A percentile compares a stretch with the other conserved stretches of the same genome.
These are phyloP conservation scores for Athrips mouffetella DNA, from an alignment of 2,888 invertebrate species.

Conservation along the genomic window DNA sequence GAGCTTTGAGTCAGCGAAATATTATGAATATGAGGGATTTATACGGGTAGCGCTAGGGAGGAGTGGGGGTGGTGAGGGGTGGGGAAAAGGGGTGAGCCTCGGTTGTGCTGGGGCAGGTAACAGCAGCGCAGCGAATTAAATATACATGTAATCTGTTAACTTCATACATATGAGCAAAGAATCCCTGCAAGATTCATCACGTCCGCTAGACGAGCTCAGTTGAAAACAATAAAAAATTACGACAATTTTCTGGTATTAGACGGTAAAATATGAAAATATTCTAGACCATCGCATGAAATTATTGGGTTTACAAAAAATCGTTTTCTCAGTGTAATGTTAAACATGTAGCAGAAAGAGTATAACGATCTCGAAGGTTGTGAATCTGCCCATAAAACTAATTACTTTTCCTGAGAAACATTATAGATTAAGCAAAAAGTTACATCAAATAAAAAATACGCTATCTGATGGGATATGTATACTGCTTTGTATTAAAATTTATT, in stretches of 20 bases:
- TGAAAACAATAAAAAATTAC: constrained; percentile 14
- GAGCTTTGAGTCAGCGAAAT: constrained; percentile 24
- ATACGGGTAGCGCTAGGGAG: constrained; percentile 29
- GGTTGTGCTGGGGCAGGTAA: constrained; percentile 19
- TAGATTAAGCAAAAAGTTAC: no score
- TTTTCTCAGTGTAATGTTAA: no score
- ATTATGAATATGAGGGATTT: constrained; percentile 42
- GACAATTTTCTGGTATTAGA: neutral
- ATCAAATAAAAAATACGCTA: no score
- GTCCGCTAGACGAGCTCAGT: constrained; percentile 15
- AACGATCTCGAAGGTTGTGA: no score
- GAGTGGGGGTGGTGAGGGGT: constrained; percentile 14
- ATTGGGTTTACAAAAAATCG: no score
- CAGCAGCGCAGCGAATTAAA: constrained; percentile 36
- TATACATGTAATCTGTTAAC: constrained; percentile 49
- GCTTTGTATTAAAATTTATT: no score
- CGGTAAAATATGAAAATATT: no score
- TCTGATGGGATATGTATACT: no score
- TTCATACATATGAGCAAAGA: constrained; percentile 37
- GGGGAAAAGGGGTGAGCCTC: neutral
- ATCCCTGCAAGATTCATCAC: constrained; percentile 37
- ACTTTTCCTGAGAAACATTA: no score
- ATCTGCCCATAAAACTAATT: no score
- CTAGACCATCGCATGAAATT: no score
- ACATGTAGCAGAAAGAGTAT: no score